phyloP scores from a whole-genome alignment of 2,113 vertebrate genomes.

The Cavia aperea region DNA sequence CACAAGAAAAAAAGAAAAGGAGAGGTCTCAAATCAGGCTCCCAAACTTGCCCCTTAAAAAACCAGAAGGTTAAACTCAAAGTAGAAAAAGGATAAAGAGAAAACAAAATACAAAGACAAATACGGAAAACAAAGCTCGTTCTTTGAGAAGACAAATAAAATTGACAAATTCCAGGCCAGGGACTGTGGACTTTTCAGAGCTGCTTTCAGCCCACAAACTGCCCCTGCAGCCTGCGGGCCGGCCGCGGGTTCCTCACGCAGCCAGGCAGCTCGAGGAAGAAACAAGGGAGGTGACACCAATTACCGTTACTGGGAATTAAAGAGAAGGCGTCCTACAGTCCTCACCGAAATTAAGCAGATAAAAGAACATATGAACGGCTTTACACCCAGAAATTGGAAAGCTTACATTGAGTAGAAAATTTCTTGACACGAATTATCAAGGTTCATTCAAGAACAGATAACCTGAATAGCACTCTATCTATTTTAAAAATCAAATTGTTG shows the following conservation, averaged over 20 bases:
- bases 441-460: conserved; percentile 3
- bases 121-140: background rate
- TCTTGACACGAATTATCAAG: background rate
- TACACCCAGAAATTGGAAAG: background rate
- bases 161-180: background rate
- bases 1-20: background rate
- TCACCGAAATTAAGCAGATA: background rate
- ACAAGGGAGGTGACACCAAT: background rate
- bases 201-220: background rate
- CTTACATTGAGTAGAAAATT: background rate
- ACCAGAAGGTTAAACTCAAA: background rate
- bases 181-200: background rate
- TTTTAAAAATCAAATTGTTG: background rate
- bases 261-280: background rate
- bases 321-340: background rate
- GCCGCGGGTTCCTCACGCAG: background rate
- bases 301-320: background rate
- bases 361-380: background rate
- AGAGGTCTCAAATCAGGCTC: background rate
- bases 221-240: background rate
- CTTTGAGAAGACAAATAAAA: conserved; percentile 34
- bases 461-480: background rate
- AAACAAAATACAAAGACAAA: background rate
- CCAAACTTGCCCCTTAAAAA: background rate
- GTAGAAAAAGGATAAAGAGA: conserved; percentile 1